Percentiles rank a stretch among this genome's conserved stretches.
phyloP scores from a whole-genome alignment of 2,113 vertebrate species.

The Acanthisitta chloris region DNA sequence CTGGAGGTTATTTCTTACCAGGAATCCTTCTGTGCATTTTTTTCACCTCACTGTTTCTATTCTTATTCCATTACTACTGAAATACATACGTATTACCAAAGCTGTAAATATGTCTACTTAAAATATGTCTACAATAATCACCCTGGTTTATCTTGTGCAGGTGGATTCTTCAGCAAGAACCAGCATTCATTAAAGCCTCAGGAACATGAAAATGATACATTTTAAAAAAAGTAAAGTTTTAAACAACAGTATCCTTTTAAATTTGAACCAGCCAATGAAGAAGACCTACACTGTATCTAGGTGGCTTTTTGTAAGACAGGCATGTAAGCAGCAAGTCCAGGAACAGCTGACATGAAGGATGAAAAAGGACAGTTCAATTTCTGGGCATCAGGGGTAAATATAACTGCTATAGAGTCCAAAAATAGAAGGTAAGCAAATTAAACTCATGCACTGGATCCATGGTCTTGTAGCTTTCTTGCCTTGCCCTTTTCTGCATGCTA shows the following conservation, averaged over 20 bases:
- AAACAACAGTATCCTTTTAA: background rate
- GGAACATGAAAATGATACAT: background rate
- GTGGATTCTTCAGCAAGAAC: slow-evolving; percentile 21
- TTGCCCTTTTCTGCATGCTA: background rate
- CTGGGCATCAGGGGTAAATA: background rate
- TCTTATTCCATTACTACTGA: slow-evolving; percentile 33
- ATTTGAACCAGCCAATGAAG: background rate
- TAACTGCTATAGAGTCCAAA: background rate
- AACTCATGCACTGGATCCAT: background rate
- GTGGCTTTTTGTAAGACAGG: background rate
- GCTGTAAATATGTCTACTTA: slow-evolving; percentile 30
- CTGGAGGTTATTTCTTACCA: slow-evolving; percentile 60
- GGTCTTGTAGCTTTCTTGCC: background rate
- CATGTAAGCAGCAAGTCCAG: background rate
- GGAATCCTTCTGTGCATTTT: slow-evolving; percentile 42
- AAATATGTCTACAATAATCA: background rate
- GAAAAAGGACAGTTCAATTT: background rate
- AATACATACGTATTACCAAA: slow-evolving; percentile 13
- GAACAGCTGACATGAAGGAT: background rate
- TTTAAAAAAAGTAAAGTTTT: background rate
- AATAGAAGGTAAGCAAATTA: background rate
- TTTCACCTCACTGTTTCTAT: slow-evolving; percentile 49
- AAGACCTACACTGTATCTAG: background rate
- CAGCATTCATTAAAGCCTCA: background rate
- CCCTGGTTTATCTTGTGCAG: slow-evolving; percentile 6